A percentile compares a stretch with the other conserved stretches of the same genome.
Conservation (phyloP, 2,888 invertebrate species). For the Erebia palarica region DNA sequence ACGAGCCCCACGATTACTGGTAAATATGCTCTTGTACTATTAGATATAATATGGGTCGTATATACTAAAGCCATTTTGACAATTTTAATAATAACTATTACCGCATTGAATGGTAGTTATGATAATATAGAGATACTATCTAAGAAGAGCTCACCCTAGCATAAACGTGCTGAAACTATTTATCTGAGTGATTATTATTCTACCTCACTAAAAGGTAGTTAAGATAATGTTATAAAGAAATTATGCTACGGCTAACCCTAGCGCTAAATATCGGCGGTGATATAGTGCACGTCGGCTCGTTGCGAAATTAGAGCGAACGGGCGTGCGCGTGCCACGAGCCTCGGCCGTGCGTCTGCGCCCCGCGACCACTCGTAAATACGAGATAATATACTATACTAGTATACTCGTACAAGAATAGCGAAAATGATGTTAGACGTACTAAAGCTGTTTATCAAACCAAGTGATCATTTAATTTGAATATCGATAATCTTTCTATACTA, state of each 20-base stretch:
- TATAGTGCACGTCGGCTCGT: constrained; percentile 66
- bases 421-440: constrained; percentile 39
- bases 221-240: no score
- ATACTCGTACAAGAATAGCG: constrained; percentile 28
- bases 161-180: no score
- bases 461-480: background rate
- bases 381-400: constrained; percentile 34
- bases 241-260: constrained; percentile 5
- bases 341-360: constrained; percentile 39
- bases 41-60: no score
- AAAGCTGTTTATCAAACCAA: constrained; percentile 37
- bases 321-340: constrained; percentile 44
- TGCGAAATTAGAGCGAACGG: constrained; percentile 76
- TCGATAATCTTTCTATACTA: no score
- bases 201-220: no score
- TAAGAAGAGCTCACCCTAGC: no score
- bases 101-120: background rate
- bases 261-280: constrained; percentile 64
- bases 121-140: background rate
- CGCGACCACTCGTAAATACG: constrained; percentile 43
- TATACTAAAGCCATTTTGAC: no score
- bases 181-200: no score
- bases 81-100: no score
- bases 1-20: no score
- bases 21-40: no score